phyloP scores from a whole-genome alignment of 92 coral and sea anemone species.

The Micromussa lordhowensis region DNA sequence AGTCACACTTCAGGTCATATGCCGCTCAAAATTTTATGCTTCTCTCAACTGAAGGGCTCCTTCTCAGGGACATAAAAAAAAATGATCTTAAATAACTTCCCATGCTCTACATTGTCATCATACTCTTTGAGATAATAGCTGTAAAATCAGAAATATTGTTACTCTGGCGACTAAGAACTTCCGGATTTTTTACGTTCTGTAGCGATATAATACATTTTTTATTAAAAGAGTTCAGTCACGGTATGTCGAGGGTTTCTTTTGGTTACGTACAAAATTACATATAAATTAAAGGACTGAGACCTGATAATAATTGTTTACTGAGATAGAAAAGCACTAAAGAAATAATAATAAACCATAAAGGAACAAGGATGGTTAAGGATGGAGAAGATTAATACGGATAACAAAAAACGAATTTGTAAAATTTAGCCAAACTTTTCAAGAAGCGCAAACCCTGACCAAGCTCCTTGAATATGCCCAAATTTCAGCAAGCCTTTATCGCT shows the following conservation, averaged over 20 bases:
- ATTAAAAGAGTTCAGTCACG: too few species aligned
- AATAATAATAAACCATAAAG: too few species aligned
- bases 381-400: too few species aligned
- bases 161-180: neutral
- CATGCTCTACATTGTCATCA: neutral
- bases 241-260: too few species aligned
- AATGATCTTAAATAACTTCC: neutral
- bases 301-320: too few species aligned
- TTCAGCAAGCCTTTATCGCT: neutral
- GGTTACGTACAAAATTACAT: too few species aligned
- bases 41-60: neutral
- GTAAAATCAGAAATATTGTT: neutral
- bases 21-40: neutral
- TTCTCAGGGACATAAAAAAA: neutral
- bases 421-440: too few species aligned
- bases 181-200: conserved; percentile 3
- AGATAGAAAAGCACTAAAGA: too few species aligned
- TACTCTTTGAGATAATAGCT: neutral
- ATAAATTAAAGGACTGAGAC: too few species aligned
- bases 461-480: neutral
- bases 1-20: neutral
- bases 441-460: too few species aligned
- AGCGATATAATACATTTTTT: neutral
- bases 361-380: too few species aligned
- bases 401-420: too few species aligned